Conservation (phyloP, 2,797 vertebrate species). For the Xiphorhynchus erythropygius region DNA sequence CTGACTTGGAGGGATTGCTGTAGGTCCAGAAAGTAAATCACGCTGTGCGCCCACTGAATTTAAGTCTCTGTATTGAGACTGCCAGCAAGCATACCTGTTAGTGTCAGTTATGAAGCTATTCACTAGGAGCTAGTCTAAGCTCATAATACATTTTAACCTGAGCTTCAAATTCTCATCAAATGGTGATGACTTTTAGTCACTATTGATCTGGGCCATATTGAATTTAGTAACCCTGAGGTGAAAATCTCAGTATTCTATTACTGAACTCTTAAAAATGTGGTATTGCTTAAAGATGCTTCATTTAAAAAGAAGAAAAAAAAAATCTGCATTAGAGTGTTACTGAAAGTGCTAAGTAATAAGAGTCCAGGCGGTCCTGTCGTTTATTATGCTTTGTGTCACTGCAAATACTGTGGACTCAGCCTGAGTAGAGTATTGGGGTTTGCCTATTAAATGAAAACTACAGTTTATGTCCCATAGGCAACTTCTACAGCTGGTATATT, state of each 20-base stretch:
- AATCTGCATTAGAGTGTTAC: neutral
- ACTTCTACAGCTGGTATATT: neutral
- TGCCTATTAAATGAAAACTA: neutral
- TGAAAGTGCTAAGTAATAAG: neutral
- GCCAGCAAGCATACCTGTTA: conserved; percentile 37
- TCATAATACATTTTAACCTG: conserved; percentile 38
- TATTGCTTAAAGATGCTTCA: neutral
- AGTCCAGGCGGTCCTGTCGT: neutral
- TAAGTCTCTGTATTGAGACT: neutral
- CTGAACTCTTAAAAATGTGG: neutral
- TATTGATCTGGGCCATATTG: conserved; percentile 50
- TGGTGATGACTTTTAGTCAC: conserved; percentile 37
- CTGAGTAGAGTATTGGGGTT: neutral
- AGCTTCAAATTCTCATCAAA: conserved; percentile 49
- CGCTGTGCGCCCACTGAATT: neutral
- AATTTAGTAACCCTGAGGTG: conserved; percentile 52
- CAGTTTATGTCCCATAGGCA: neutral
- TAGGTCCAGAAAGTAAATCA: conserved; percentile 7
- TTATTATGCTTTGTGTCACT: neutral
- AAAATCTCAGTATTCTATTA: conserved; percentile 46
- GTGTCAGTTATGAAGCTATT: conserved; percentile 45
- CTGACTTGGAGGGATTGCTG: neutral
- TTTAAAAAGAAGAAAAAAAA: neutral
- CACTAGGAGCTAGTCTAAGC: conserved; percentile 13
- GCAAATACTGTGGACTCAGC: neutral